Base-by-base conservation (phyloP, 2,113 vertebrate species). In the Eulemur macaco region DNA sequence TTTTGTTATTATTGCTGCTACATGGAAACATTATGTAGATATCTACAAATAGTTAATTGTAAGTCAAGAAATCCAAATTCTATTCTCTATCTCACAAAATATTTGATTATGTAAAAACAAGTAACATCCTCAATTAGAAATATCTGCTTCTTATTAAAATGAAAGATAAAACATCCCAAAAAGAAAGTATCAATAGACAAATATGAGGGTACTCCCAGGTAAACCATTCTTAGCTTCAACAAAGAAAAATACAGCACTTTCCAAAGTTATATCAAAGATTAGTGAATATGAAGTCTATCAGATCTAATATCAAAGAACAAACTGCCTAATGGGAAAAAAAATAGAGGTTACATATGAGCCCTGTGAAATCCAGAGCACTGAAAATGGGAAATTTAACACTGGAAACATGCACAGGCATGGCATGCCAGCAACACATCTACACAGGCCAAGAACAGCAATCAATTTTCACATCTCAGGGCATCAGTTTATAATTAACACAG, bases 11-110 rank as follows among this genome's bases (percentile, higher is more conserved):
- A 94, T 20, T 78, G 64, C 68, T 89, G 94, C 71, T 74, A 92
- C 47, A 56, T n/a, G n/a, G 29, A 86, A 97, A 50, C n/a, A 89
- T 71, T 71, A 78, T 13, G 4, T 47, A 95, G 64, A 94, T 78
- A 84, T 6, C 52, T 58, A 89, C 29, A 96, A n/a, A 96, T 1
- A 81, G 73, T 47, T 91, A 78, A 91, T 1, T 91, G 0, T 34
- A 87, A 94, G n/a, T 94, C 27, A 90, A 91, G 83, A 97, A 86
- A 97, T 90, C 18, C 82, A 92, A 93, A 91, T 91, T 93, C 52
- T 96, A 91, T 84, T 94, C 39, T 52, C 84, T 39, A 86, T 77
- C 66, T 92, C 66, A 66, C 76, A 84, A 96, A 96, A 96, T 42
- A 97, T 68, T 8, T 89, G 34, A 91, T 91, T 86, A 91, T 69